Conservation (phyloP, 2,797 vertebrate species). For the Oophaga sylvatica region DNA sequence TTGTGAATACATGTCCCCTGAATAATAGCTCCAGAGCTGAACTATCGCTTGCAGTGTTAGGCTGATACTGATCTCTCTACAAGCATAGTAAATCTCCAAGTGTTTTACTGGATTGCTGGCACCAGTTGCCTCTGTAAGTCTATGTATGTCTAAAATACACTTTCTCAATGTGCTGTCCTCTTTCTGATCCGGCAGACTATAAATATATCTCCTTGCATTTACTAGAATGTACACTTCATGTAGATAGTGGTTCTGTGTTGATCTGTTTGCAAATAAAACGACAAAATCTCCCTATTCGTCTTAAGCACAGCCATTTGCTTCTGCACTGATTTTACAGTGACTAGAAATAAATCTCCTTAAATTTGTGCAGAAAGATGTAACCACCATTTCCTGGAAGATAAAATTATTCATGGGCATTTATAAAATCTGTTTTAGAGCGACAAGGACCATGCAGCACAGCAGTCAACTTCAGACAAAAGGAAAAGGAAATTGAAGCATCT, state of each 20-base stretch:
- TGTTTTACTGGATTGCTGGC: constrained; percentile 46
- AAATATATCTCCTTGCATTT: constrained; percentile 48
- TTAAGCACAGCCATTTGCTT: constrained; percentile 54
- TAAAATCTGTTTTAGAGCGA: constrained; percentile 55
- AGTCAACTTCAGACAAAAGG: constrained; percentile 22
- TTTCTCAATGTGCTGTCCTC: constrained; percentile 8
- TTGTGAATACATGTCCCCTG: constrained; percentile 45
- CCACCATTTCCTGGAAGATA: constrained; percentile 47
- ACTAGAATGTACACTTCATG: constrained; percentile 43
- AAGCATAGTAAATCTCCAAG: constrained; percentile 44
- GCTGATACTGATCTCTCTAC: constrained; percentile 52
- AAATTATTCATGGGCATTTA: constrained; percentile 56
- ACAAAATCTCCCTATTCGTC: constrained; percentile 49
- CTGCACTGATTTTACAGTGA: constrained; percentile 38
- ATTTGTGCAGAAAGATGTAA: constrained; percentile 49
- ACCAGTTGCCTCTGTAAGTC: constrained; percentile 33
- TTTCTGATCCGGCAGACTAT: constrained; percentile 41
- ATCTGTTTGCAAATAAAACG: constrained; percentile 51
- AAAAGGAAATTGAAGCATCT: constrained; percentile 27
- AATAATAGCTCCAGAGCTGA: constrained; percentile 49
- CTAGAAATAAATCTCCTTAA: constrained; percentile 53
- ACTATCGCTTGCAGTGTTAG: constrained; percentile 47
- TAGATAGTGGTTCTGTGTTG: constrained; percentile 53
- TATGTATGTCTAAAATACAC: constrained; percentile 38
- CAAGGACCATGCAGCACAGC: constrained; percentile 33